Base-by-base conservation (phyloP, 2,113 vertebrate species). In the Pao palembangensis region DNA sequence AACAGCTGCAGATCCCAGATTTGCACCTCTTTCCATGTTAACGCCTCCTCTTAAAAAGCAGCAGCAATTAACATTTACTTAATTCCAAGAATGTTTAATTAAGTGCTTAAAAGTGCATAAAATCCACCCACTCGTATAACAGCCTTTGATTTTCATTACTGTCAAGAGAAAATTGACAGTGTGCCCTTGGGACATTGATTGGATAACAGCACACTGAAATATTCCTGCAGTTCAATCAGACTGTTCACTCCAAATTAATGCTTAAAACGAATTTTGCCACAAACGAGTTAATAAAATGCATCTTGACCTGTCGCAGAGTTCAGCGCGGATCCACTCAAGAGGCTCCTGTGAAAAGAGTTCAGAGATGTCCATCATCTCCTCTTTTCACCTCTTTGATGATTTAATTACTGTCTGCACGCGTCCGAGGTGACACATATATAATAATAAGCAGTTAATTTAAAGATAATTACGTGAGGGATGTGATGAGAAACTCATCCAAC, bases 21-120 rank as follows among this genome's bases (percentile, higher is more conserved):
- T 73, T 66, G 88, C 69, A 17, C 81, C 90, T 86, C 91, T 91
- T 90, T 38, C 10, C 43, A 38, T 12, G 8, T 12, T 38, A 38
- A 38, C 34, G 34, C 34, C 10, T 11, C 34, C 8, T 38, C 34
- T 12, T 38, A 12, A 12, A 38, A 38, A 2, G 10, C 34, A 38
- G 34, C 34, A 38, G 34, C 34, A 12, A 3, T 38, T 38, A 38
- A 38, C 62, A 50, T 60, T 55, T 69, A 58, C 18, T 6, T 43
- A 23, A 8, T 71, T 70, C 55, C 23, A 57, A 54, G 34, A 78
- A 65, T 61, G 42, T 74, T 31, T 58, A 63, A 79, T 76, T 64
- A 77, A 61, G 20, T 51, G 51, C 43, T 42, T 8, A 17, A 64
- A 42, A 61, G 34, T 46, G 41, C 20, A 63, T 64, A 20, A 78